Base-by-base conservation (phyloP, 2,888 invertebrate species). In the Endotricha flammealis region DNA sequence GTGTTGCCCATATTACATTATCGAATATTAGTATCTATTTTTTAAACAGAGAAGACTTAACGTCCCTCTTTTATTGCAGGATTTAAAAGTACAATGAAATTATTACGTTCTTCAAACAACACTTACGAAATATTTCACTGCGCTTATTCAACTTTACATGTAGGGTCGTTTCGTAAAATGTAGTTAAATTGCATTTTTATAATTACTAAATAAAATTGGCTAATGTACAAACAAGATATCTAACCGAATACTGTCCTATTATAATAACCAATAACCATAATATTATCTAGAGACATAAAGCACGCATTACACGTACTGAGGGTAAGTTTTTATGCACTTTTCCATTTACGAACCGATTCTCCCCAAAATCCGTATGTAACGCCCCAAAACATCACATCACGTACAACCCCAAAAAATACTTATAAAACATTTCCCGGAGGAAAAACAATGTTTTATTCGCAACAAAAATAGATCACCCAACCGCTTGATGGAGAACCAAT, bases 401-500 rank as follows among this genome's bases (percentile, higher is more conserved):
- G 82, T 81, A 73, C 61, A 58, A 53, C 75, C 81, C 81, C 70
- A 76, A 42, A 80, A 73, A 77, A 73, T 74, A 73, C 72, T 73
- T 79, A 80, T 74, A 81, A 77, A 79, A 79, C 76, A 79, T 78
- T 78, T 82, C 82, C 81, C 80, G 57, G 48, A 67, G 80, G 82
- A 76, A 78, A 74, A 74, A 69, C 75, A 75, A 72, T 82, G 78
- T 82, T 82, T 83, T 83, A 81, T 77, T 73, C 65, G 74, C 63
- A 71, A 80, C 85, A 77, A 85, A 85, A 85, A 85, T 85, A 85
- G 81, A 86, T 83, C 81, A 83, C 68, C 67, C 69, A 62, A 64
- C 72, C 75, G 77, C 73, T 76, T 85, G 85, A 86, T 86, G 82
- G 76, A 74, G 76, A 85, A 79, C 82, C 85, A 82, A 86, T 86